These are phyloP conservation scores for Sus cebifrons DNA, from an alignment of 2,797 vertebrate species.

Conservation along the genomic window DNA sequence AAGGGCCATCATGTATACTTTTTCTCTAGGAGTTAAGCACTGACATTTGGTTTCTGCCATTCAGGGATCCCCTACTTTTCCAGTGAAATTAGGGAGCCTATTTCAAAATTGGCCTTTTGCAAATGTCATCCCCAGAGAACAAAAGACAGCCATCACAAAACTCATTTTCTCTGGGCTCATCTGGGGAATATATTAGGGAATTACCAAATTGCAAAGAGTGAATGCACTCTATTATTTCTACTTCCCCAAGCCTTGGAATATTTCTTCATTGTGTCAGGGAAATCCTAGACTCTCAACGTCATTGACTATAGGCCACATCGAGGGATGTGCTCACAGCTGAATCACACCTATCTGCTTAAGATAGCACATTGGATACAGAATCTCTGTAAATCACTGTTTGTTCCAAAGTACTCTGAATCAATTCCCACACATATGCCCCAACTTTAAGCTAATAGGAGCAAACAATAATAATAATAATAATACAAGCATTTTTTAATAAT, in stretches of 20 bases:
- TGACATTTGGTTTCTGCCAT: neutral
- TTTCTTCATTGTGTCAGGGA: neutral
- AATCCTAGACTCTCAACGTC: neutral
- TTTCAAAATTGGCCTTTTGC: neutral
- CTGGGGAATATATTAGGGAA: neutral
- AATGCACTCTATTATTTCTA: slow-evolving; percentile 25
- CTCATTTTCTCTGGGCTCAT: neutral
- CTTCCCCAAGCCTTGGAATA: neutral
- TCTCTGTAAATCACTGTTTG: neutral
- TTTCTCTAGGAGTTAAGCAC: neutral
- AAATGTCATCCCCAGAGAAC: neutral
- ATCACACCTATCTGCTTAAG: neutral
- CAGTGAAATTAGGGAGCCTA: neutral
- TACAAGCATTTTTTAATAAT: neutral
- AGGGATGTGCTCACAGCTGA: neutral
- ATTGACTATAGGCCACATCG: neutral
- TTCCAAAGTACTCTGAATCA: slow-evolving; percentile 14
- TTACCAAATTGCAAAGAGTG: slow-evolving; percentile 6
- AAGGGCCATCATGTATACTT: neutral
- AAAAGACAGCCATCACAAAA: neutral
- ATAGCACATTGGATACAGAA: neutral
- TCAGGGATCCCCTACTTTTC: neutral
- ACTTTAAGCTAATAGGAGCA: neutral
- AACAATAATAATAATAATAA: neutral
- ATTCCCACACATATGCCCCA: neutral